Conservation (phyloP, 1,140 invertebrate genomes). For the Triops longicaudatus region DNA sequence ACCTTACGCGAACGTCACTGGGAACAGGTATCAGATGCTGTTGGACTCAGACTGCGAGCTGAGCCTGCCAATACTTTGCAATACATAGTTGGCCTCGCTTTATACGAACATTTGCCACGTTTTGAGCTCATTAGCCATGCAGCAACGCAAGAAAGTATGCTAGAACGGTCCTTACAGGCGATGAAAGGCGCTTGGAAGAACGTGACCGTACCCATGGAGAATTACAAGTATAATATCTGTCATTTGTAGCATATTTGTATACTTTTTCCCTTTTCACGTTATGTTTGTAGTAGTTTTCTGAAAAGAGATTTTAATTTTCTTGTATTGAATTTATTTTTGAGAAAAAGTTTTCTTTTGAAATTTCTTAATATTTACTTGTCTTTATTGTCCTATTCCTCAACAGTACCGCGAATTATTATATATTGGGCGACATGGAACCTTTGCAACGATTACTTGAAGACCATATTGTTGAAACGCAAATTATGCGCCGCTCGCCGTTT, state of each 20-base stretch:
- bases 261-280: too few relatives aligned
- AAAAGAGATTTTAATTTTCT: neutral
- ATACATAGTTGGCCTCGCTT: conserved; percentile 80
- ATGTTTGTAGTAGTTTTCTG: too few relatives aligned
- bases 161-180: conserved; percentile 78
- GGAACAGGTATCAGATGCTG: conserved; percentile 91
- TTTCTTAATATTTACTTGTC: too few relatives aligned
- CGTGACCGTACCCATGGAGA: conserved; percentile 23
- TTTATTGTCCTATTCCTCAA: too few relatives aligned
- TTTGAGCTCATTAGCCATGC: conserved; percentile 90
- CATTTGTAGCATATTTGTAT: neutral
- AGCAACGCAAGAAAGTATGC: conserved; percentile 87
- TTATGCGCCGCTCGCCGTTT: conserved; percentile 94
- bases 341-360: too few relatives aligned
- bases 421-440: conserved; percentile 84
- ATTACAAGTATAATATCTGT: conserved; percentile 41
- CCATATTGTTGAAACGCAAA: conserved; percentile 93
- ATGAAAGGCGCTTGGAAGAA: conserved; percentile 83
- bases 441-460: conserved; percentile 93
- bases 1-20: conserved; percentile 87
- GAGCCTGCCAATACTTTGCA: conserved; percentile 74
- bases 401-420: conserved; percentile 83
- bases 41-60: conserved; percentile 83
- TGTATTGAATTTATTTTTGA: too few relatives aligned
- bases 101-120: conserved; percentile 81